Conservation (phyloP, 2,888 invertebrate species). For the Phorcus lineatus region DNA sequence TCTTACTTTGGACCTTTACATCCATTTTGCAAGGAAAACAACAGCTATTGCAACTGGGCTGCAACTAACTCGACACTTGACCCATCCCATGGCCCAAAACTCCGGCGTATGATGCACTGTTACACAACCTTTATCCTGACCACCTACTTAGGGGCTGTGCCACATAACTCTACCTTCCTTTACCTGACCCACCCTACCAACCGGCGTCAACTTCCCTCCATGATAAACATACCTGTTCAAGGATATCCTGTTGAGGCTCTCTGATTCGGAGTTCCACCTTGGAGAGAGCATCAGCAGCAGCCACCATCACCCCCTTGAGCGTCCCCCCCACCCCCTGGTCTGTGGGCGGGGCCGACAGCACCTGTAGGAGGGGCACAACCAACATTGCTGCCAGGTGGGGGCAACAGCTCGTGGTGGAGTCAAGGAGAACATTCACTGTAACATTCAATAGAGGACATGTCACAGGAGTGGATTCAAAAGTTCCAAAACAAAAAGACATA, state of each 20-base stretch:
- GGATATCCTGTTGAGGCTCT: neutral
- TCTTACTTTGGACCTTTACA: no score
- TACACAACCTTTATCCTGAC: no score
- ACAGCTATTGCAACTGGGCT: no score
- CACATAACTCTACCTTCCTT: no score
- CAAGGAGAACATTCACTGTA: neutral
- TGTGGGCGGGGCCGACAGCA: slow-evolving; percentile 30
- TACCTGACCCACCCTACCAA: no score
- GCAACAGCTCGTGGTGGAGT: neutral
- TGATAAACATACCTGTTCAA: no score
- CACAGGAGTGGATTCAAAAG: neutral
- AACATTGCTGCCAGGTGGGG: slow-evolving; percentile 26
- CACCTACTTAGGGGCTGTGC: no score
- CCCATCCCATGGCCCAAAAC: no score
- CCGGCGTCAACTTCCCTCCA: no score
- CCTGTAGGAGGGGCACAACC: slow-evolving; percentile 37
- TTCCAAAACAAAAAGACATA: neutral
- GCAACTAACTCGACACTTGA: no score
- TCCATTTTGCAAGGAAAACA: no score
- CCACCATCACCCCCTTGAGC: neutral
- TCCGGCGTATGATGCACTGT: no score
- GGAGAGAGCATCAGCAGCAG: neutral
- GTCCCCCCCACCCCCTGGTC: neutral
- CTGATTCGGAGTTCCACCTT: neutral
- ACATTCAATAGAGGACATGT: neutral